Base-by-base conservation (phyloP, 2,113 vertebrate species). In the Anser cygnoides region DNA sequence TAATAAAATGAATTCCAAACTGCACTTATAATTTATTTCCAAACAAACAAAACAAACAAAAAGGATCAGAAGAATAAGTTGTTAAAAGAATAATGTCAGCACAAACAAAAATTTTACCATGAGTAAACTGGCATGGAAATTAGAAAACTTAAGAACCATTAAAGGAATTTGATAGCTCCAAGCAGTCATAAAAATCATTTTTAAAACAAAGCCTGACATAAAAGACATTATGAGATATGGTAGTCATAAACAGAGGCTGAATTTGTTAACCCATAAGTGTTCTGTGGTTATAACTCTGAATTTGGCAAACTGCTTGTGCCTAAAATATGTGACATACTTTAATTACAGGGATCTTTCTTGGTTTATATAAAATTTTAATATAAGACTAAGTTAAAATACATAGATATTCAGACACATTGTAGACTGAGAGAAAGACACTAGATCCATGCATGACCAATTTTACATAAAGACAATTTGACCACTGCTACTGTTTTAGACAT, bases 181-280 rank as follows among this genome's bases (percentile, higher is more conserved):
- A 92, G 91, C 73, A 93, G 52, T 89, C 86, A 15, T 52, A 89
- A 94, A 87, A 57, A 92, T 87, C 0, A 93, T 94, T 95, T 97
- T 94, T 84, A 95, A 97, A 63, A 80, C 72, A 74, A 26, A 94
- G 54, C 21, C 75, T 94, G 92, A 96, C 83, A 90, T 66, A 92
- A 90, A 90, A 88, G 39, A 83, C 58, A 80, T 91, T 88, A 58
- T 80, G 68, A 17, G 75, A 80, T 70, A 84, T 8, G 44, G 35
- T n/a, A 94, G 67, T 55, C 58, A 90, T 85, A 95, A 91, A 91
- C 29, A 85, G 59, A 96, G 72, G 66, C 71, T 94, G 92, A 72
- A 79, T 93, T 89, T 95, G 84, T 94, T 96, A 91, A 90, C 10
- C 8, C 57, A 85, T 52, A 92, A 95, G 65, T 31, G 49, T 76